Evolutionary conservation across 1,140 invertebrate genomes (phyloP), one percentile per base, ranked within the genome.

Genomic region (Drosophila ohnishii): DNA sequence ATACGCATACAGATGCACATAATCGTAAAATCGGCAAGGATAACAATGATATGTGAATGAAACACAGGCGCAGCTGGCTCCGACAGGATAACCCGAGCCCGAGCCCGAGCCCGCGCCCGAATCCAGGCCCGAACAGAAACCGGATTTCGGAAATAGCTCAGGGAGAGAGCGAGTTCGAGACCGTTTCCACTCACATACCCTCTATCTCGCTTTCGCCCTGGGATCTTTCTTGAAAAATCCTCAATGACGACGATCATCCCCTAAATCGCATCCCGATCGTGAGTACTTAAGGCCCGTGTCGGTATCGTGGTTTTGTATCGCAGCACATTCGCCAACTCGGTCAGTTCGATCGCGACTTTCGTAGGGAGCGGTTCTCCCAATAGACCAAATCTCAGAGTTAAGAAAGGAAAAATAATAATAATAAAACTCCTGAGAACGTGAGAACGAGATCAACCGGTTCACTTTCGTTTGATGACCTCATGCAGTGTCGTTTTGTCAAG

Each of bases 1-100:
- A 71, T 59, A 72, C 69, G 66, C 51, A 64, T 34, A 79, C 61
- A 72, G 45, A 53, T 59, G 55, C 50, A 61, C 37, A 80, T 61
- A 86, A 83, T 83, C 70, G 80, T 76, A 61, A 72, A 84, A 88
- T 88, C 84, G 45, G 80, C 74, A 78, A 89, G 85, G 77, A 87
- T 78, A 89, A 88, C 85, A 84, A 89, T 80, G 84, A 71, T 58
- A 58, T 39, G 40, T 88, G 64, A 87, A 83, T 86, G 78, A 73
- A 83, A 61, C 22, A 40, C 35, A 55, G 28, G 40, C 69, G 66
- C 87, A 90, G 87, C 87, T 90, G 87, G 84, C 55, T 63, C 70
- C 58, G 62, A 28, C 69, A 71, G 81, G 74, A 80, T 80, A 81
- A 75, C 67, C 42, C 53, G 61, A 75, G 63, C 16, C 44, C 53